Conservation (phyloP, 2,888 invertebrate genomes). For the Apamea sordens region DNA sequence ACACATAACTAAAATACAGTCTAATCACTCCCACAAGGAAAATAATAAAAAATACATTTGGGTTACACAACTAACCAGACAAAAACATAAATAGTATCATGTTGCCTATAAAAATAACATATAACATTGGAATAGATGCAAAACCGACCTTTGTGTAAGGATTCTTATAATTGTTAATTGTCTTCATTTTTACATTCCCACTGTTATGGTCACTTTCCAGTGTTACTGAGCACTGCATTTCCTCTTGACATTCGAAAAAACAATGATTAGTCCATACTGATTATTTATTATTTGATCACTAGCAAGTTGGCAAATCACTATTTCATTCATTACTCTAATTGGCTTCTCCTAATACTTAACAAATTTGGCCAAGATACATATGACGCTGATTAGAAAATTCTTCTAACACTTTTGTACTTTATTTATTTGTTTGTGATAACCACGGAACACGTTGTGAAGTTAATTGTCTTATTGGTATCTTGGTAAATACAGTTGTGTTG, state of each 20-base stretch:
- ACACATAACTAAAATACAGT: conserved; percentile 30
- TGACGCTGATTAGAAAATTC: conserved; percentile 36
- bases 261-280: conserved; percentile 71
- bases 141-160: conserved; percentile 87
- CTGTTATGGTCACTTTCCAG: conserved; percentile 84
- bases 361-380: conserved; percentile 56
- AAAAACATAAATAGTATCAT: conserved; percentile 59
- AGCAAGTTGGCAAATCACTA: conserved; percentile 45
- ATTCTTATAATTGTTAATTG: conserved; percentile 86
- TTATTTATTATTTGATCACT: conserved; percentile 61
- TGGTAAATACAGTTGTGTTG: conserved; percentile 10
- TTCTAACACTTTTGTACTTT: conserved; percentile 6
- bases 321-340: conserved; percentile 49
- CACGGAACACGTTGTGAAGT: conserved; percentile 10
- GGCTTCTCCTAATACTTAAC: conserved; percentile 44
- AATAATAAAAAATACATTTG: conserved; percentile 39
- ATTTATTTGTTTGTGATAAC: conserved; percentile 36
- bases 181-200: conserved; percentile 88
- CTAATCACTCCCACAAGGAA: conserved; percentile 44
- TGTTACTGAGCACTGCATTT: conserved; percentile 88
- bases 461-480: conserved; percentile 24
- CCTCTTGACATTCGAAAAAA: conserved; percentile 86
- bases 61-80: conserved; percentile 52
- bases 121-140: conserved; percentile 66
- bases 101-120: conserved; percentile 79